phyloP scores from a whole-genome alignment of 2,797 vertebrate genomes.

The Euthynnus affinis region DNA sequence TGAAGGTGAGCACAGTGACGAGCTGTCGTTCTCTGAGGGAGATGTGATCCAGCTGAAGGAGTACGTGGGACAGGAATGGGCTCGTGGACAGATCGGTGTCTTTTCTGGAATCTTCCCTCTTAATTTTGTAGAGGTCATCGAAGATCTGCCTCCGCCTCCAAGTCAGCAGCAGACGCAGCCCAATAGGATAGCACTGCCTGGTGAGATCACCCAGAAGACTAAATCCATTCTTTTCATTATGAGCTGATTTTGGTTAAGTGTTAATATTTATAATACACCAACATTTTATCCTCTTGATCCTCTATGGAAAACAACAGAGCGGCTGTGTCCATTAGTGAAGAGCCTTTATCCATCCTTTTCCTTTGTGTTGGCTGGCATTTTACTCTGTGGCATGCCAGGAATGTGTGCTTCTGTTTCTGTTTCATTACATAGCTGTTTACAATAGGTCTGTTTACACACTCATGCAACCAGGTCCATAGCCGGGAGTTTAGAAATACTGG shows the following conservation, averaged over 20 bases:
- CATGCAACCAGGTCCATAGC: background rate
- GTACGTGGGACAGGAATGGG: conserved; percentile 94
- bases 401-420: conserved; percentile 67
- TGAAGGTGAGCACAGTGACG: conserved; percentile 91
- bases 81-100: conserved; percentile 86
- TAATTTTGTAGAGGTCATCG: conserved; percentile 93
- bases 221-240: background rate
- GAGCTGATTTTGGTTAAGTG: background rate
- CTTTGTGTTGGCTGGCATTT: conserved; percentile 28
- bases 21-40: conserved; percentile 94
- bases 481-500: background rate
- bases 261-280: background rate
- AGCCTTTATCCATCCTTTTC: conserved; percentile 20
- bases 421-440: conserved; percentile 74
- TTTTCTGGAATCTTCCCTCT: conserved; percentile 91
- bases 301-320: background rate
- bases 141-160: conserved; percentile 85
- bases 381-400: conserved; percentile 65
- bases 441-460: conserved; percentile 20
- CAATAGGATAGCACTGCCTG: conserved; percentile 70
- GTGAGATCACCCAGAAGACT: conserved; percentile 66
- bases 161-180: conserved; percentile 67
- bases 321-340: conserved; percentile 17
- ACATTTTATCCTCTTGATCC: conserved; percentile 1
- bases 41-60: conserved; percentile 92